Conservation (phyloP, 2,888 invertebrate species). For the Spodoptera littoralis region DNA sequence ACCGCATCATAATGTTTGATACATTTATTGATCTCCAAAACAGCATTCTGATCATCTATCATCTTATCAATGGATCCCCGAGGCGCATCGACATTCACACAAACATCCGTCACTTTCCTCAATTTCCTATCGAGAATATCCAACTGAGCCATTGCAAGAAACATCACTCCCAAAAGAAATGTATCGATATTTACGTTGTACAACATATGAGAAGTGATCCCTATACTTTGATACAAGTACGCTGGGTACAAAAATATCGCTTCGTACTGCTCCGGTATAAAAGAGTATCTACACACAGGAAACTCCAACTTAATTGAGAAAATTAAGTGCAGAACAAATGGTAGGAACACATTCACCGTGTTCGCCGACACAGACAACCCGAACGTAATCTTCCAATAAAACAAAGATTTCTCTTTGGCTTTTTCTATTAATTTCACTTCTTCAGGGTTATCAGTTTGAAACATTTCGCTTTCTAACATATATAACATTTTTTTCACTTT, state of each 20-base stretch:
- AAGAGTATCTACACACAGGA: slow-evolving; percentile 72
- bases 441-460: slow-evolving; percentile 63
- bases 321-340: slow-evolving; percentile 66
- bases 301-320: slow-evolving; percentile 59
- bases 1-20: slow-evolving; percentile 70
- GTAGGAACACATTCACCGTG: slow-evolving; percentile 61
- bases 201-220: slow-evolving; percentile 70
- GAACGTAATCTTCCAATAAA: slow-evolving; percentile 70
- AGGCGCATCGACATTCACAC: slow-evolving; percentile 13
- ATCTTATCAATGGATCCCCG: slow-evolving; percentile 15
- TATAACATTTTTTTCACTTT: slow-evolving; percentile 65
- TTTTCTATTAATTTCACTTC: slow-evolving; percentile 61
- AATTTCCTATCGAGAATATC: slow-evolving; percentile 70
- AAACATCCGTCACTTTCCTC: slow-evolving; percentile 58
- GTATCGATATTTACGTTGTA: slow-evolving; percentile 72
- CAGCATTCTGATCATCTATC: slow-evolving; percentile 44
- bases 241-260: slow-evolving; percentile 66
- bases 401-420: slow-evolving; percentile 66
- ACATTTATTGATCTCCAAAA: slow-evolving; percentile 64
- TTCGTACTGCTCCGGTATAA: slow-evolving; percentile 65
- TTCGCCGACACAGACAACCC: slow-evolving; percentile 64
- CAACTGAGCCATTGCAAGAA: slow-evolving; percentile 73
- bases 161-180: slow-evolving; percentile 73
- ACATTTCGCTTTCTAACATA: slow-evolving; percentile 71
- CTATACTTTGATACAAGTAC: slow-evolving; percentile 72